phyloP scores from a whole-genome alignment of 2,888 invertebrate species.

The Liodrosophila aerea region DNA sequence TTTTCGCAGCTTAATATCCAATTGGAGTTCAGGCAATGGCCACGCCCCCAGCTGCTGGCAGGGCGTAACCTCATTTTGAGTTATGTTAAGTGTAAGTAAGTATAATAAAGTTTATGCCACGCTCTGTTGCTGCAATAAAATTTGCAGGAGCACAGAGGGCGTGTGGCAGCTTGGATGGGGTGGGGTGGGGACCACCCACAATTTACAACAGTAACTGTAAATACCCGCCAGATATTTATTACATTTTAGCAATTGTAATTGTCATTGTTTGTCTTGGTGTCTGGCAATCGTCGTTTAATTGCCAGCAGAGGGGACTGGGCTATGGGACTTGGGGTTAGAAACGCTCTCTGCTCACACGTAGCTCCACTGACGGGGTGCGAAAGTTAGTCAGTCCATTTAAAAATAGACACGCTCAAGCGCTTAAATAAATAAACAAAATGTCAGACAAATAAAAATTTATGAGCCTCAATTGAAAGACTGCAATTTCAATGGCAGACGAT shows the following conservation, averaged over 20 bases:
- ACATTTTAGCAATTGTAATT: constrained; percentile 76
- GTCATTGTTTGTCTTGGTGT: constrained; percentile 75
- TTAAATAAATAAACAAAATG: constrained; percentile 72
- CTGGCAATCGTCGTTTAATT: constrained; percentile 75
- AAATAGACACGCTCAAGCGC: constrained; percentile 69
- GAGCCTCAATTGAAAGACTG: constrained; percentile 68
- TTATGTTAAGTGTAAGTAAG: constrained; percentile 41
- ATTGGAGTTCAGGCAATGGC: constrained; percentile 2
- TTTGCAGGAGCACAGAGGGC: constrained; percentile 25
- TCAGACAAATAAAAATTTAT: constrained; percentile 72
- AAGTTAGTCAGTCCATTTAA: constrained; percentile 71
- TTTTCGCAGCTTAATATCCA: constrained; percentile 5
- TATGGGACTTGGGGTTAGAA: constrained; percentile 8
- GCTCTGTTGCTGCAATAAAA: constrained; percentile 59
- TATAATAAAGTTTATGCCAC: constrained; percentile 63
- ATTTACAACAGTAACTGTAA: constrained; percentile 21
- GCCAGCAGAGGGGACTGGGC: constrained; percentile 36
- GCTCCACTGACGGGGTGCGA: constrained; percentile 54
- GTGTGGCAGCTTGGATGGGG: constrained; percentile 12
- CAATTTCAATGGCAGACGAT: constrained; percentile 74
- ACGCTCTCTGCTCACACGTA: constrained; percentile 5
- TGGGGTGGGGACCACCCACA: constrained; percentile 28
- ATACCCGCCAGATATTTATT: constrained; percentile 57
- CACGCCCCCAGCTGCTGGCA: constrained; percentile 32
- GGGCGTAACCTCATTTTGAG: constrained; percentile 31